phyloP scores from a whole-genome alignment of 2,888 invertebrate species.

The Hydroisotoma schaefferi region DNA sequence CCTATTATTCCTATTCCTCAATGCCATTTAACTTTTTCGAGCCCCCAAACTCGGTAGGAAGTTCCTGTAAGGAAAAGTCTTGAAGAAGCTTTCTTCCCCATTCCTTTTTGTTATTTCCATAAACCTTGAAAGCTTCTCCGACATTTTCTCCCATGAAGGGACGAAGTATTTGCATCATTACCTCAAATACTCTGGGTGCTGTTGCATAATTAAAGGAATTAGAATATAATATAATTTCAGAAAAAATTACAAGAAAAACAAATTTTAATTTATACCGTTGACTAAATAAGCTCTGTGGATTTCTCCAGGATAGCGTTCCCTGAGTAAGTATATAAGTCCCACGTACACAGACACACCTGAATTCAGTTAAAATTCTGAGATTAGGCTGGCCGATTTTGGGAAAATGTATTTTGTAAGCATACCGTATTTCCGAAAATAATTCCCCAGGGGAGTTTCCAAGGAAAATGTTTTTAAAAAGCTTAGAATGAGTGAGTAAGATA shows the following conservation, averaged over 20 bases:
- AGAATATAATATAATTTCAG: background rate
- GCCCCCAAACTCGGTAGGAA: conserved; percentile 5
- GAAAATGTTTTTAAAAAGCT: too few species aligned
- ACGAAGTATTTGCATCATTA: background rate
- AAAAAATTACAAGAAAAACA: background rate
- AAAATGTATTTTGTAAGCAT: too few species aligned
- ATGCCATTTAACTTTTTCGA: background rate
- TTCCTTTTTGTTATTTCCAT: background rate
- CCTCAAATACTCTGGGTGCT: conserved; percentile 4
- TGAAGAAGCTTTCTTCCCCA: background rate
- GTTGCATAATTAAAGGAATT: too few species aligned
- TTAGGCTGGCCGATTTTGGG: background rate
- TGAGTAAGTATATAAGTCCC: background rate
- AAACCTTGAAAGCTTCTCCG: background rate
- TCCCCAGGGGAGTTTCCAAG: too few species aligned
- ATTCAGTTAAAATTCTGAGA: background rate
- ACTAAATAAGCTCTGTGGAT: background rate
- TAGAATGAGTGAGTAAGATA: too few species aligned
- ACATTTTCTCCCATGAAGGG: background rate
- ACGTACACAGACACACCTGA: background rate
- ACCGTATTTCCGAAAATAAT: too few species aligned
- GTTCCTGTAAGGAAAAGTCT: background rate
- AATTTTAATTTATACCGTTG: background rate
- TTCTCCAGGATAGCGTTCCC: background rate
- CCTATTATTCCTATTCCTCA: background rate